phyloP scores from a whole-genome alignment of 2,797 vertebrate genomes.

The Alca torda region DNA sequence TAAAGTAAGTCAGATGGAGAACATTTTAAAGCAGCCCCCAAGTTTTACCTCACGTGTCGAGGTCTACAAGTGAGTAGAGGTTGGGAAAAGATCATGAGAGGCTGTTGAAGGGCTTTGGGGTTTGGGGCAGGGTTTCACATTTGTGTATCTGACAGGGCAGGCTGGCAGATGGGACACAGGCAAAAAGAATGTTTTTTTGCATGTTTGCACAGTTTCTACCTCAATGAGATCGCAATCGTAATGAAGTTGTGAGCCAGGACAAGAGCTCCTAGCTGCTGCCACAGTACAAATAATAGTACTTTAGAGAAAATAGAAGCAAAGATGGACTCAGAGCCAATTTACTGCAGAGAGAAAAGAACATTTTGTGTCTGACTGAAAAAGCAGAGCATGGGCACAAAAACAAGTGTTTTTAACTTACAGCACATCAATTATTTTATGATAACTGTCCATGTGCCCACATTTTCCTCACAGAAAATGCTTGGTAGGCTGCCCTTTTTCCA shows the following conservation, averaged over 20 bases:
- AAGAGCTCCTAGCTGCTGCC: not conserved
- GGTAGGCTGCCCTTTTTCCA: not conserved
- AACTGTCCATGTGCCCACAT: not conserved
- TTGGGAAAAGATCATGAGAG: not conserved
- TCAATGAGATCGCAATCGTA: not conserved
- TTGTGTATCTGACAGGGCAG: not conserved
- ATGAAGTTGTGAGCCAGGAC: not conserved
- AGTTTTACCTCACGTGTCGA: not conserved
- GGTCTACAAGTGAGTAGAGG: not conserved
- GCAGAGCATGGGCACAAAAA: not conserved
- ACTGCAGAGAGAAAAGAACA: not conserved
- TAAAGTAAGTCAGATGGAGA: not conserved
- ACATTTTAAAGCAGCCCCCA: not conserved
- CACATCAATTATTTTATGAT: not conserved
- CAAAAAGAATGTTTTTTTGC: not conserved
- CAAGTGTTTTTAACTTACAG: not conserved
- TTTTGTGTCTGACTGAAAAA: not conserved
- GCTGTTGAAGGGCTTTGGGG: not conserved
- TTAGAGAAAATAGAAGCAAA: not conserved
- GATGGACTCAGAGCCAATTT: not conserved
- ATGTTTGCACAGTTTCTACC: not conserved
- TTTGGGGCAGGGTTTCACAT: fast-evolving
- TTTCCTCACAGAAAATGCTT: not conserved
- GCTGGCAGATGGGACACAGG: not conserved
- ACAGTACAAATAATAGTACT: not conserved